Base-by-base conservation (phyloP, 2,797 vertebrate species). In the Propithecus deckenii region DNA sequence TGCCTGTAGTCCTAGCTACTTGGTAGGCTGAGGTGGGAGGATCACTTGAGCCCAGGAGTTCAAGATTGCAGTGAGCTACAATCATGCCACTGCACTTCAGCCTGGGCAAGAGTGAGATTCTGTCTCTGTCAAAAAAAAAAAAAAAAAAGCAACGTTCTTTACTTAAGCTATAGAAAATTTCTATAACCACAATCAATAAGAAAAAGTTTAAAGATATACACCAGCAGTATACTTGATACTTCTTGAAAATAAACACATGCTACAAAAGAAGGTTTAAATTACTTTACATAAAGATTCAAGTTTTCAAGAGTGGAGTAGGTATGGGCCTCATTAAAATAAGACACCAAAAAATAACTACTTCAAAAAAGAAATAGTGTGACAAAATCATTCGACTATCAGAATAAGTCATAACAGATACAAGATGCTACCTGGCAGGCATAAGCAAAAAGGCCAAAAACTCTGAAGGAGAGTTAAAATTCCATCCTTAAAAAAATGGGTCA, bases 131-230 rank as follows among this genome's bases (percentile, higher is more conserved):
- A 25, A 57, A 55, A 55, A 55, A 55, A 55, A 55, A 55, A 22
- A 55, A 55, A 55, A 55, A 22, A 57, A 57, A 25, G 55, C 55
- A 48, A 38, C 20, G 23, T 1, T 63, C 46, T 93, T 78, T 91
- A 63, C 48, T 72, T 75, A 76, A 96, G 28, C n/a, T 69, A 32
- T 59, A 81, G 28, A 25, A 95, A 61, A 80, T 95, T 89, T 86
- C 59, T 63, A 85, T 57, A 72, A 74, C 41, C n/a, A 79, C n/a
- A 17, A 55, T n/a, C 28, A 13, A 55, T n/a, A 78, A 75, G 50
- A 90, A 81, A 81, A 65, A 52, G 59, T 55, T 30, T 86, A 59
- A 87, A 20, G 85, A 74, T 67, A 96, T 38, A 13, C 9, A 52
- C 35, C 12, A 46, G 20, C 28, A 71, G 46, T 41, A 41, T 41